Percentiles rank a stretch among this genome's conserved stretches.
Conservation (phyloP, 2,797 vertebrate species). For the Tamandua tetradactyla region DNA sequence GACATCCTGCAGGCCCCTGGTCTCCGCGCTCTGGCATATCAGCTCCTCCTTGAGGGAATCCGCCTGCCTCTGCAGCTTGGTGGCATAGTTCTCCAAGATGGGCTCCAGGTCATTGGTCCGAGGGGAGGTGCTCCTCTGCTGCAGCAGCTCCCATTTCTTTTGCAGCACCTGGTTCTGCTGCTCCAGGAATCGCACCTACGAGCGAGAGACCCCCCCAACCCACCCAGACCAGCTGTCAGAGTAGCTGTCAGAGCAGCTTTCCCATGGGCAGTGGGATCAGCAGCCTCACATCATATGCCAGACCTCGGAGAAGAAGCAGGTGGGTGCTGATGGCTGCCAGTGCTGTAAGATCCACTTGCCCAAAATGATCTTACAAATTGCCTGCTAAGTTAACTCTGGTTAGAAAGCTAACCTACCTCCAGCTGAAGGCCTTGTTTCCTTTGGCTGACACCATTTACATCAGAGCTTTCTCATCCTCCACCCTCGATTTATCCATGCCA, state of each 20-base stretch:
- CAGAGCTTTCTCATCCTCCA: not conserved
- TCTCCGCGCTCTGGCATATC: conserved; percentile 88
- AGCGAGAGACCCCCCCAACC: not conserved
- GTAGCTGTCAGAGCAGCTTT: not conserved
- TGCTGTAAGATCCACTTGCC: not conserved
- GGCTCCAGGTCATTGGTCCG: conserved; percentile 85
- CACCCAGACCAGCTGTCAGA: not conserved
- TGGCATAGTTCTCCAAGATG: conserved; percentile 92
- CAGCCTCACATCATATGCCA: not conserved
- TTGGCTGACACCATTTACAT: not conserved
- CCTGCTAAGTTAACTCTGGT: not conserved
- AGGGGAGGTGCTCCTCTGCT: conserved; percentile 90
- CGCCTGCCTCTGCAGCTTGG: conserved; percentile 90
- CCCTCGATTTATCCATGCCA: not conserved
- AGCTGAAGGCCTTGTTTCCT: not conserved
- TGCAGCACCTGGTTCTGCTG: conserved; percentile 97
- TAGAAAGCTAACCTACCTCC: not conserved
- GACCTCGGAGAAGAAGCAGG: not conserved
- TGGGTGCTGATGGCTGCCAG: not conserved
- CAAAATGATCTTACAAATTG: not conserved
- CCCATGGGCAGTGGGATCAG: not conserved
- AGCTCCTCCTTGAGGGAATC: conserved; percentile 79
- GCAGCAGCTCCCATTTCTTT: conserved; percentile 96
- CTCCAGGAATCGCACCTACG: conserved; percentile 94
- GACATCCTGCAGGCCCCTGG: conserved; percentile 92